Evolutionary conservation across 1,140 invertebrate genomes (phyloP), one percentile per base, ranked within the genome.

Genomic region (Berghia stephanieae): DNA sequence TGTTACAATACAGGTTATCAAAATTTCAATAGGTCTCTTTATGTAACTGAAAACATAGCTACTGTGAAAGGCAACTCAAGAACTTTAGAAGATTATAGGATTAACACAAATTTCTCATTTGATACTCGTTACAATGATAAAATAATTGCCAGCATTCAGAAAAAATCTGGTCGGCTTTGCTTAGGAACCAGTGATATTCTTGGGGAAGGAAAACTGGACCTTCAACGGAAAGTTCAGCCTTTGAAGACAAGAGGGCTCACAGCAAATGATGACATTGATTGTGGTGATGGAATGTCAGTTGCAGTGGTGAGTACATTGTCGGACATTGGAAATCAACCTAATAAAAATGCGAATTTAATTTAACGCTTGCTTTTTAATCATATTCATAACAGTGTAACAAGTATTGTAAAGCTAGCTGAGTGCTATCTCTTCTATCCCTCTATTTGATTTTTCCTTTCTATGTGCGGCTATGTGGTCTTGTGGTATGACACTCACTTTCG

Each of bases 1-100:
- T 81, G 78, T 72, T 81, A 81, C 76, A 79, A 79, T 44, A 81
- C 80, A 21, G 80, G 80, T 8, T 81, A 81, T 43, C 80, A 81
- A 27, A 81, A 81, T 44, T 81, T 81, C 42, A 79, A 73, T 44
- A 70, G 76, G 16, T 76, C 78, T 21, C 46, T 81, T 8, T 79
- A 55, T 73, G 80, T 81, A 4, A 73, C 75, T 24, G 80, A 81
- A 36, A 75, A 76, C 38, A 81, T 81, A 42, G 63, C 73, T 31
- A 78, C 67, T 5, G 70, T 81, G 31, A 74, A 76, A 43, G 80
- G 80, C 38, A 78, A 68, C 16, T 44, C 75, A 24, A 63, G 71
- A 34, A 78, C 77, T 21, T 75, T 81, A 24, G 55, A 66, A 66
- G 80, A 79, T 40, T 69, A 78, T 8, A 78, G 63, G 36, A 52